Percentiles rank a stretch among this genome's conserved stretches.
Evolutionary conservation across 2,113 vertebrate species (phyloP).

Genomic region (Ciconia stormi): DNA sequence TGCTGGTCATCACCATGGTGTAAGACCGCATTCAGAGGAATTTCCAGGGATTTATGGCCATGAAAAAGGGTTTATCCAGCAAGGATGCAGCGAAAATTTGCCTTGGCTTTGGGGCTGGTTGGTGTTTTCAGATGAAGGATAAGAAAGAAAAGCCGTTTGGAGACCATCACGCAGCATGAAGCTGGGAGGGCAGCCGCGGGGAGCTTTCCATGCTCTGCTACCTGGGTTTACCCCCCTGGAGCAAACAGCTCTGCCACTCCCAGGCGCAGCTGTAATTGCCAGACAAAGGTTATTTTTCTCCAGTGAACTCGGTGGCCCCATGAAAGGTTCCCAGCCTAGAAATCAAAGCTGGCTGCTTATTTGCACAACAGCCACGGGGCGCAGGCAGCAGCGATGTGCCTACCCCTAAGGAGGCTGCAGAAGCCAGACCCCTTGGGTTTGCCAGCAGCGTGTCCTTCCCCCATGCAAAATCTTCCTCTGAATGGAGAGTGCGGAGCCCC

Average conservation of each 20-base stretch:
- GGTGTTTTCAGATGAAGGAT: not conserved
- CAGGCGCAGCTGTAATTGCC: not conserved
- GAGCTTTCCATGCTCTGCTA: not conserved
- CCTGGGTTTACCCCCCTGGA: not conserved
- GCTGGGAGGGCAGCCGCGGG: not conserved
- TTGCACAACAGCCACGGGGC: not conserved
- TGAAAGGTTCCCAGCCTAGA: not conserved
- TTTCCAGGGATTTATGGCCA: not conserved
- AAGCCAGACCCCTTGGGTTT: not conserved
- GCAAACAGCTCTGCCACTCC: not conserved
- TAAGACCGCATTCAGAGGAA: not conserved
- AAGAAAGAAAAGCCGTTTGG: not conserved
- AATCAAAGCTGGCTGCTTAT: not conserved
- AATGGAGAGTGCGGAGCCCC: not conserved
- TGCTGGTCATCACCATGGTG: not conserved
- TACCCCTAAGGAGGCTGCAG: not conserved
- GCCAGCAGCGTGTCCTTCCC: accelerated
- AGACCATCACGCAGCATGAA: accelerated
- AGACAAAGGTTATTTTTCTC: not conserved
- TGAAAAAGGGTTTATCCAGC: not conserved
- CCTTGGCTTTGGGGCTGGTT: not conserved
- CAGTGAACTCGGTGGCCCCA: not conserved
- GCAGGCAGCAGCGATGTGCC: not conserved
- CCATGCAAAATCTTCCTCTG: not conserved
- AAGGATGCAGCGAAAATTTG: not conserved